Percentiles rank a stretch among this genome's conserved stretches.
Evolutionary conservation across 2,888 invertebrate species (phyloP).

Genomic region (Hypena proboscidalis): DNA sequence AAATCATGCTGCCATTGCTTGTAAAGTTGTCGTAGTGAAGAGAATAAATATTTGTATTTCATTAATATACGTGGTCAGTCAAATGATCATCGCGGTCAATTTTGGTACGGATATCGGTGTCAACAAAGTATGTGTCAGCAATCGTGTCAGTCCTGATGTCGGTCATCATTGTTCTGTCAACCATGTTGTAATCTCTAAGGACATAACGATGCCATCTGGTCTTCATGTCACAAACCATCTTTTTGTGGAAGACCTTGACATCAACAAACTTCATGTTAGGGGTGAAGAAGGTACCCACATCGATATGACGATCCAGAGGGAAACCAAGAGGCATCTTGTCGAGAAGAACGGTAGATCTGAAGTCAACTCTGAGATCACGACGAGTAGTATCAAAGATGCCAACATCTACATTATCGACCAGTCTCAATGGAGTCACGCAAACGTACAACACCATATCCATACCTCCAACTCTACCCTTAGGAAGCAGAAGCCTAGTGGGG

Average conservation of each 20-base stretch:
- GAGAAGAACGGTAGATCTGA: slow-evolving; percentile 72
- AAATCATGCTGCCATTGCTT: no score
- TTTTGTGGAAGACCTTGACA: slow-evolving; percentile 87
- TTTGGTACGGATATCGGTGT: slow-evolving; percentile 55
- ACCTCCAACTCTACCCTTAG: slow-evolving; percentile 89
- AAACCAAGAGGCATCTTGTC: slow-evolving; percentile 89
- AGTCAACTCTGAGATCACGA: slow-evolving; percentile 70
- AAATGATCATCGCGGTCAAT: slow-evolving; percentile 28
- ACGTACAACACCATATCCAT: slow-evolving; percentile 87
- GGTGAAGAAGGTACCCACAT: slow-evolving; percentile 85
- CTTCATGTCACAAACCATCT: slow-evolving; percentile 74
- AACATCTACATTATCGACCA: slow-evolving; percentile 70
- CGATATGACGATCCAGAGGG: slow-evolving; percentile 89
- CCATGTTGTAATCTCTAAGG: slow-evolving; percentile 64
- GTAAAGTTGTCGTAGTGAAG: no score
- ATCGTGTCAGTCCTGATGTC: no score
- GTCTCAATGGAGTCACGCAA: slow-evolving; percentile 84
- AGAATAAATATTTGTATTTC: no score
- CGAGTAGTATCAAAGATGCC: slow-evolving; percentile 70
- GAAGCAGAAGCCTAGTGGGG: slow-evolving; percentile 89
- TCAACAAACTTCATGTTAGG: slow-evolving; percentile 89
- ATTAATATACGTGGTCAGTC: no score
- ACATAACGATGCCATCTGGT: slow-evolving; percentile 72
- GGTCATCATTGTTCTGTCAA: slow-evolving; percentile 56
- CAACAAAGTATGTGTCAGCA: slow-evolving; percentile 60